Evolutionary conservation across 2,797 vertebrate species (phyloP).

Genomic region (Jordanella pulchra): DNA sequence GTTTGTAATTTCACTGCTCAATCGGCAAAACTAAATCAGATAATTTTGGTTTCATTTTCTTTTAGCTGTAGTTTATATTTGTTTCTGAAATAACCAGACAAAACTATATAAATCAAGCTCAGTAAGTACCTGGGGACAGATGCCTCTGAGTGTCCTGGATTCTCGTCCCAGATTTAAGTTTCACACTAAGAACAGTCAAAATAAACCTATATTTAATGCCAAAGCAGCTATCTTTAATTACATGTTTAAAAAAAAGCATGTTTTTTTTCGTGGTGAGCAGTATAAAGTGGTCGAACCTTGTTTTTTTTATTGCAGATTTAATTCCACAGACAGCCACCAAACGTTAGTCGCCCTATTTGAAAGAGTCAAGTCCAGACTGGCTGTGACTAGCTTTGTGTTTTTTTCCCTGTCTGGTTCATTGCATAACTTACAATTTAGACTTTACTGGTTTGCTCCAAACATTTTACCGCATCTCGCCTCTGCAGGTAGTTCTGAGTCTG

Average conservation of each 20-base stretch:
- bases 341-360: constrained; percentile 32
- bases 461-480: constrained; percentile 42
- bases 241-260: not conserved
- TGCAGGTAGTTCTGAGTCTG: constrained; percentile 46
- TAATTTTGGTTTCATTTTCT: constrained; percentile 26
- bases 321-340: constrained; percentile 28
- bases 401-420: constrained; percentile 44
- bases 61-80: constrained; percentile 43
- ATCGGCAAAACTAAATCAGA: not conserved
- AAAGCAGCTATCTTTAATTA: constrained; percentile 17
- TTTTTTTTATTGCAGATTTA: constrained; percentile 26
- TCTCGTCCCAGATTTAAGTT: constrained; percentile 76
- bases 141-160: constrained; percentile 73
- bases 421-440: constrained; percentile 61
- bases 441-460: constrained; percentile 35
- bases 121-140: constrained; percentile 65
- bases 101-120: constrained; percentile 72
- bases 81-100: constrained; percentile 63
- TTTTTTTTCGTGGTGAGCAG: constrained; percentile 3
- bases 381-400: constrained; percentile 45
- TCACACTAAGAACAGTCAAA: constrained; percentile 44
- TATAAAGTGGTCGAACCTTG: no score
- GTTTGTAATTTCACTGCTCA: not conserved
- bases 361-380: constrained; percentile 45
- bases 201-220: constrained; percentile 60